These are phyloP conservation scores for Sesia apiformis DNA, from an alignment of 2,888 invertebrate species.

Conservation along the genomic window DNA sequence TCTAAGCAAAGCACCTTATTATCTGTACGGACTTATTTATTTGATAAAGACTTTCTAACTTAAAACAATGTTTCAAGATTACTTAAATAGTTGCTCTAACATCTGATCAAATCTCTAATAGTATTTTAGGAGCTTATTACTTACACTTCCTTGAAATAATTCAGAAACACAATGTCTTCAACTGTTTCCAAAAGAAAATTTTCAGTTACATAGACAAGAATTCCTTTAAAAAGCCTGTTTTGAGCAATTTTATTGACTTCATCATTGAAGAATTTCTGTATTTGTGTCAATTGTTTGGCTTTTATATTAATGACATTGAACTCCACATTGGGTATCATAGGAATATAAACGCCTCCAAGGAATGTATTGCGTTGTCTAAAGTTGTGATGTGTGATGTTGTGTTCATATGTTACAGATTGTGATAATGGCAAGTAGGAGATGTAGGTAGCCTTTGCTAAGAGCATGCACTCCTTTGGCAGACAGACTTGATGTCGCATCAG, in stretches of 20 bases:
- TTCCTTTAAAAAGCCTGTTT: constrained; percentile 45
- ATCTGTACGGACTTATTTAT: too few relatives aligned
- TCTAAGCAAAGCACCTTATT: too few relatives aligned
- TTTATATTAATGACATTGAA: constrained; percentile 44
- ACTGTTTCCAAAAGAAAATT: constrained; percentile 47
- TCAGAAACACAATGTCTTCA: constrained; percentile 51
- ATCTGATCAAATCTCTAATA: neutral
- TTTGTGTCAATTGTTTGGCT: neutral
- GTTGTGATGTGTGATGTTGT: constrained; percentile 26
- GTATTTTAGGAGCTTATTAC: constrained; percentile 16
- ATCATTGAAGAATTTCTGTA: constrained; percentile 23
- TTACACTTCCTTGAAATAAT: constrained; percentile 53
- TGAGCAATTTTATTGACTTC: constrained; percentile 32
- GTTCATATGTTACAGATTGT: constrained; percentile 32
- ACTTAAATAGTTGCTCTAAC: too few relatives aligned
- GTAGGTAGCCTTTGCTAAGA: constrained; percentile 37
- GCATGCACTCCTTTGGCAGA: constrained; percentile 49
- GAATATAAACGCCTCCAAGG: constrained; percentile 53
- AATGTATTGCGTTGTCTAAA: constrained; percentile 25
- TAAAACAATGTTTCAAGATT: too few relatives aligned
- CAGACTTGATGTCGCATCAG: constrained; percentile 34
- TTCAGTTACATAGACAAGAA: constrained; percentile 57
- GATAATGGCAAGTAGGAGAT: constrained; percentile 45
- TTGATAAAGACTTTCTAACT: too few relatives aligned
- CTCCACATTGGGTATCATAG: constrained; percentile 50